A percentile compares a stretch with the other conserved stretches of the same genome.
phyloP scores from a whole-genome alignment of 2,797 vertebrate genomes.

The Hipposideros larvatus region DNA sequence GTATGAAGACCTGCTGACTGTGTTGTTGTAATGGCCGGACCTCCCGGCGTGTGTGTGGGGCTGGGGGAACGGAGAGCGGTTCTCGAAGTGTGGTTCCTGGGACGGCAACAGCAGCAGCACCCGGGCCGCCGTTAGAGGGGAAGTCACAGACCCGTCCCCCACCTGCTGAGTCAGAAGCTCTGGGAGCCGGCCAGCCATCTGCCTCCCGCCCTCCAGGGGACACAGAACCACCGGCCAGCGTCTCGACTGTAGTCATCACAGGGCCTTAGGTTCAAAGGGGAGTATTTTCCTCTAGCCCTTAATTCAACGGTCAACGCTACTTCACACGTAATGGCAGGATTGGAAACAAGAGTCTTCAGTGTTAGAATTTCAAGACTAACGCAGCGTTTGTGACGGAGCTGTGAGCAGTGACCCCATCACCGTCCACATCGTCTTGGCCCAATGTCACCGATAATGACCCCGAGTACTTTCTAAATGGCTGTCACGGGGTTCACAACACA shows the following conservation, averaged over 20 bases:
- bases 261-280: not conserved
- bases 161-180: not conserved
- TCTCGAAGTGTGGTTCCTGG: not conserved
- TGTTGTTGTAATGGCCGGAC: not conserved
- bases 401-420: not conserved
- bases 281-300: not conserved
- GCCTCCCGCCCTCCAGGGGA: too few species aligned
- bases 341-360: not conserved
- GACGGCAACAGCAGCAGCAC: not conserved
- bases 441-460: not conserved
- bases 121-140: not conserved
- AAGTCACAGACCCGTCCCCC: not conserved
- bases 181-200: not conserved
- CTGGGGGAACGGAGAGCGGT: too few species aligned
- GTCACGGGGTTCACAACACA: not conserved
- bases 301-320: not conserved
- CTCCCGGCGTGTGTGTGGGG: not conserved
- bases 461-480: not conserved
- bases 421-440: fast-evolving
- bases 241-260: too few species aligned
- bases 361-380: not conserved
- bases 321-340: not conserved
- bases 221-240: too few species aligned
- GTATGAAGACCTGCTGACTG: not conserved
- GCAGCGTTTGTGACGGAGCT: not conserved